Percentiles rank a stretch among this genome's conserved stretches.
Evolutionary conservation across 2,888 invertebrate genomes (phyloP).

Genomic region (Steromphala cineraria): DNA sequence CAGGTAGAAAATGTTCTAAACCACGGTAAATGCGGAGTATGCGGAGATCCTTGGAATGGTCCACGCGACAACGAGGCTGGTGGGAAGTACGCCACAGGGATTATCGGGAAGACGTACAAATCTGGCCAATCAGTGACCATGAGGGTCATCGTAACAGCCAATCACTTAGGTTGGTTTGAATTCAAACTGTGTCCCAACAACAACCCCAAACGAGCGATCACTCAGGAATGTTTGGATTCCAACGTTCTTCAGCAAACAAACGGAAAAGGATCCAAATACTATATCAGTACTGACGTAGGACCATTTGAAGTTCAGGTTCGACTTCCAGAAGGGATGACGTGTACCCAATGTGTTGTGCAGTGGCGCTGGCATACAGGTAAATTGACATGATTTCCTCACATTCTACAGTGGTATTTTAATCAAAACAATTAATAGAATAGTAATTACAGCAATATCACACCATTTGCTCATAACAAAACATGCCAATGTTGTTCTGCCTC

Average conservation of each 20-base stretch:
- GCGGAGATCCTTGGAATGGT: constrained; percentile 9
- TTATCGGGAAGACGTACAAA: background rate
- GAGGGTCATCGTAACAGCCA: background rate
- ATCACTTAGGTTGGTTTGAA: constrained; percentile 1
- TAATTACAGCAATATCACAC: no score
- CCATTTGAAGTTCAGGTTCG: constrained; percentile 44
- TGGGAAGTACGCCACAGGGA: background rate
- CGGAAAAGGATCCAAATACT: background rate
- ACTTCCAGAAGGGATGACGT: constrained; percentile 52
- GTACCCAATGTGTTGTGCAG: constrained; percentile 62
- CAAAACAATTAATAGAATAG: no score
- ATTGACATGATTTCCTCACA: no score
- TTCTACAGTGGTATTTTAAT: no score
- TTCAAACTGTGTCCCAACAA: constrained; percentile 1
- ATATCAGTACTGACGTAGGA: background rate
- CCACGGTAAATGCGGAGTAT: background rate
- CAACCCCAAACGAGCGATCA: background rate
- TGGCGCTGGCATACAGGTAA: constrained; percentile 69
- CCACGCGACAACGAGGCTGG: constrained; percentile 11
- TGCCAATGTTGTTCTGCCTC: no score
- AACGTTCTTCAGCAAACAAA: background rate
- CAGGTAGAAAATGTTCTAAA: background rate
- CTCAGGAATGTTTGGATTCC: background rate
- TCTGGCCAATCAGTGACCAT: background rate
- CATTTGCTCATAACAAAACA: no score